Evolutionary conservation across 2,888 invertebrate species (phyloP).

Genomic region (Deladenus siricidicola): DNA sequence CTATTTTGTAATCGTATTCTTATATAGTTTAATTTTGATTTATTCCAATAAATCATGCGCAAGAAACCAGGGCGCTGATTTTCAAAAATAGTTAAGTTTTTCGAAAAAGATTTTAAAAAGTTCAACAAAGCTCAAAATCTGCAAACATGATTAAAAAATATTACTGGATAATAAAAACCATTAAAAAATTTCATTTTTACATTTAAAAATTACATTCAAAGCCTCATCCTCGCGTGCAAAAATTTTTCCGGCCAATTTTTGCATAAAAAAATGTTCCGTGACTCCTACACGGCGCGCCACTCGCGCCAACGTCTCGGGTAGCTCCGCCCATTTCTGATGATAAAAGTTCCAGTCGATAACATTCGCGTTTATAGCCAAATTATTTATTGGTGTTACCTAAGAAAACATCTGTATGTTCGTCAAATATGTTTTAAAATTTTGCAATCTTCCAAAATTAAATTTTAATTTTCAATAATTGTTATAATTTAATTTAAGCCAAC

Average conservation of each 20-base stretch:
- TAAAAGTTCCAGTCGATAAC: slow-evolving; percentile 66
- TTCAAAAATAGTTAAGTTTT: too few species aligned
- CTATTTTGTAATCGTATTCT: too few species aligned
- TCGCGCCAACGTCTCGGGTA: slow-evolving; percentile 70
- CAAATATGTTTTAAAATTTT: too few species aligned
- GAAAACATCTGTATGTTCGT: too few species aligned
- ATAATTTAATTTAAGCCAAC: too few species aligned
- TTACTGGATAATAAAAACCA: background rate
- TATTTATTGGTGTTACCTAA: slow-evolving; percentile 75
- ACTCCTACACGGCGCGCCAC: slow-evolving; percentile 79
- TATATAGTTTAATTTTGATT: too few species aligned
- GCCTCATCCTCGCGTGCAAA: slow-evolving; percentile 18
- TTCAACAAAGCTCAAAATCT: too few species aligned
- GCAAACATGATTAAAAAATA: slow-evolving; percentile 5
- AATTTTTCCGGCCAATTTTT: slow-evolving; percentile 57
- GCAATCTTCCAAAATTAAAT: too few species aligned
- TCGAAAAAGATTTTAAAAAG: too few species aligned
- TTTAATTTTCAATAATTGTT: too few species aligned
- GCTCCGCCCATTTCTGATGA: slow-evolving; percentile 72
- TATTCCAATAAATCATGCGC: too few species aligned
- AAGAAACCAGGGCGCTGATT: too few species aligned
- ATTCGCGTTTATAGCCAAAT: slow-evolving; percentile 67
- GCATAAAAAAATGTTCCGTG: slow-evolving; percentile 69
- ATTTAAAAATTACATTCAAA: slow-evolving; percentile 15
- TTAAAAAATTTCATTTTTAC: background rate